phyloP scores from a whole-genome alignment of 2,888 invertebrate species.

The Hyposoter didymator region DNA sequence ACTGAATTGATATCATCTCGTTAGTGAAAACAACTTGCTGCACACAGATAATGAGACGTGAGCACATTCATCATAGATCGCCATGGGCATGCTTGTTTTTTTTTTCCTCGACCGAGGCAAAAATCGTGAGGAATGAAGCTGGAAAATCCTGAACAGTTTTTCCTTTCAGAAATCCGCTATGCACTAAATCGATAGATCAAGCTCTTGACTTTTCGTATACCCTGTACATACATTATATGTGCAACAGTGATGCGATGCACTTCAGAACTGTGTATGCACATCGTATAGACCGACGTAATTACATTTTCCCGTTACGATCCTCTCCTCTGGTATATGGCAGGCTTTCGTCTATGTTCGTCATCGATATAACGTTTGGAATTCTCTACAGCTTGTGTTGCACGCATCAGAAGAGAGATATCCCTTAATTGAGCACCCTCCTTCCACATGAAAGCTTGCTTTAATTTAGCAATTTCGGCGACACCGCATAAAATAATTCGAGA shows the following conservation, averaged over 20 bases:
- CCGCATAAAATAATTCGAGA: neutral
- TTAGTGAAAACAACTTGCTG: neutral
- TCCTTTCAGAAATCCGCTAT: neutral
- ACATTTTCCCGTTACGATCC: constrained; percentile 75
- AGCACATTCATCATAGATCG: neutral
- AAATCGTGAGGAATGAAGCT: too few species aligned
- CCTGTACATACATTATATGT: neutral
- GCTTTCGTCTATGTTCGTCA: constrained; percentile 46
- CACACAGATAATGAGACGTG: neutral
- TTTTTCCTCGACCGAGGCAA: too few species aligned
- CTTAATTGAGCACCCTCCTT: neutral
- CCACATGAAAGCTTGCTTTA: neutral
- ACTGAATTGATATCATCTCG: neutral
- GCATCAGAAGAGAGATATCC: neutral
- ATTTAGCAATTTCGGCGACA: neutral
- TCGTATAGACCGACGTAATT: constrained; percentile 73
- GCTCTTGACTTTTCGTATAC: neutral
- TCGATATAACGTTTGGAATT: constrained; percentile 63
- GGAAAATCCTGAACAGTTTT: neutral
- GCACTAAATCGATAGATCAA: neutral
- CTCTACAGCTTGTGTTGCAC: constrained; percentile 36
- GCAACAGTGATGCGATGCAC: neutral
- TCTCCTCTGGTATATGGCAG: constrained; percentile 42
- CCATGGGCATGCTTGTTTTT: neutral
- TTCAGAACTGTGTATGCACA: constrained; percentile 17